Evolutionary conservation across 2,113 vertebrate genomes (phyloP).

Genomic region (Halichoerus grypus): DNA sequence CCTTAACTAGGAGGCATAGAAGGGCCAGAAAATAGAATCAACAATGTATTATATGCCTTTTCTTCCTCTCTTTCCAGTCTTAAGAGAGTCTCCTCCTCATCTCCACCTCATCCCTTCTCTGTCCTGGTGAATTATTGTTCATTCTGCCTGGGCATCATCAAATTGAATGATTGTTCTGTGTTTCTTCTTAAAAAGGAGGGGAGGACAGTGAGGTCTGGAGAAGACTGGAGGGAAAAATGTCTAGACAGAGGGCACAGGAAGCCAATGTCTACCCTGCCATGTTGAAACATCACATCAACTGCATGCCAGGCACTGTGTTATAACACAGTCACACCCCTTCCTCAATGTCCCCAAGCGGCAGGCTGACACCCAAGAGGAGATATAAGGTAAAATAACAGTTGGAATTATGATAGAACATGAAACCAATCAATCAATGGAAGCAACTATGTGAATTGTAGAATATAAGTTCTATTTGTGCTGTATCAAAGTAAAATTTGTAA

Average conservation of each 20-base stretch:
- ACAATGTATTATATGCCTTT: background rate
- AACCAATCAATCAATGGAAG: background rate
- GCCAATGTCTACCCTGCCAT: background rate
- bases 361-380: background rate
- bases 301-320: background rate
- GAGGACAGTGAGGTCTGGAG: background rate
- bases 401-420: background rate
- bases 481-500: slow-evolving; percentile 24
- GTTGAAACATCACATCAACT: background rate
- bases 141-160: background rate
- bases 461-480: background rate
- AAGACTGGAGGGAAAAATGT: background rate
- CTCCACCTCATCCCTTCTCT: background rate
- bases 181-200: background rate
- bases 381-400: background rate
- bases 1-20: background rate
- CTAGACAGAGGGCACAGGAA: background rate
- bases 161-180: background rate
- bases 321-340: background rate
- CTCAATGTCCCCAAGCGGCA: background rate
- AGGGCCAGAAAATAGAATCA: background rate
- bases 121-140: background rate
- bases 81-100: background rate
- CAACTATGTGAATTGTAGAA: background rate
- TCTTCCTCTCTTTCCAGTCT: background rate